Evolutionary conservation across 37 sponge, comb jelly and placozoan species (phyloP).

Genomic region (Geodia barretti): DNA sequence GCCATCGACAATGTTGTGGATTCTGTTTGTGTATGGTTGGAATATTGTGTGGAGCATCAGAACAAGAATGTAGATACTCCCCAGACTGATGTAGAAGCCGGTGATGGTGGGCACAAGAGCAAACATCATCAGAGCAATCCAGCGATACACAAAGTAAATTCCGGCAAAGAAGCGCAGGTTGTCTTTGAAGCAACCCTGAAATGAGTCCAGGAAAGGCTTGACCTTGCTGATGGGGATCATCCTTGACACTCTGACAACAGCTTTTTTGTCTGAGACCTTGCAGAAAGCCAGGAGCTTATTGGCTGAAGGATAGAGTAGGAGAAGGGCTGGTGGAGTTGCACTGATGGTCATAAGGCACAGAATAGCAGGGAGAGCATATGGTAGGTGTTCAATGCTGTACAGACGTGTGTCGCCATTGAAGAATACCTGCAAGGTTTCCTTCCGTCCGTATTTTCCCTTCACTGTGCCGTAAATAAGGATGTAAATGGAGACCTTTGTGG

Average conservation of each 20-base stretch:
- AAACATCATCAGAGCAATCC: not conserved
- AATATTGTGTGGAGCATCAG: not conserved
- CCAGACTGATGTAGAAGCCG: not conserved
- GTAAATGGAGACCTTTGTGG: not conserved
- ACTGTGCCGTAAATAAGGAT: not conserved
- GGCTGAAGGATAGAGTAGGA: conserved; percentile 1
- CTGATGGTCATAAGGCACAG: not conserved
- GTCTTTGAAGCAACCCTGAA: conserved; percentile 23
- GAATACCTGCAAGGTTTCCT: not conserved
- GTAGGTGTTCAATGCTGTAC: not conserved
- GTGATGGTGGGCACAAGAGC: not conserved
- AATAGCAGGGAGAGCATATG: conserved; percentile 22
- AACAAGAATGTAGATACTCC: not conserved
- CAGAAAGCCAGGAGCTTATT: not conserved
- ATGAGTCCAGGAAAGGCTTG: conserved; percentile 14
- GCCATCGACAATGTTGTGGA: conserved; percentile 7
- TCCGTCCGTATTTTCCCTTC: not conserved
- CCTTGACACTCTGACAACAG: not conserved
- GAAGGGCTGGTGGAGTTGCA: not conserved
- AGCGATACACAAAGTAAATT: conserved; percentile 4
- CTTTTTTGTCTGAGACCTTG: not conserved
- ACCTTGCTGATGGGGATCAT: not conserved
- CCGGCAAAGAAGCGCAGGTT: conserved; percentile 10
- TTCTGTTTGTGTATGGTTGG: conserved; percentile 15
- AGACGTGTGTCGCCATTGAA: not conserved